Base-by-base conservation (phyloP, 1,140 invertebrate species). In the Drosophila pandora region DNA sequence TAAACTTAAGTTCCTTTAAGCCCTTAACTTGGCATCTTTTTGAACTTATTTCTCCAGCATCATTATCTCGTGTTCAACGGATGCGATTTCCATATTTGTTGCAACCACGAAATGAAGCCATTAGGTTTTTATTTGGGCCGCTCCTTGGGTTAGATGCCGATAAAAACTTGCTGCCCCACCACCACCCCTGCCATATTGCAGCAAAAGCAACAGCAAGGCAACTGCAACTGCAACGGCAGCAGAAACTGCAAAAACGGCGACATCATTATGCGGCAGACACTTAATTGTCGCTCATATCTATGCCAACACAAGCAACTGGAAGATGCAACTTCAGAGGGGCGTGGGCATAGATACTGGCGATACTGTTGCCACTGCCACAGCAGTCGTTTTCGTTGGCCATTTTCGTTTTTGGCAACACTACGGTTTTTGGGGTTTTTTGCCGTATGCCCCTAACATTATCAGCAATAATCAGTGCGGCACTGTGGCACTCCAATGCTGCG, bases 201-300 rank as follows among this genome's bases (percentile, higher is more conserved):
- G 34, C 34, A 39, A 39, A 12, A 13, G 37, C n/a, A 13, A 58
- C 34, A 54, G 61, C 84, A 87, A 87, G 34, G 54, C 56, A 28
- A 76, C 39, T 60, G 79, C 63, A 13, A 21, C 41, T 43, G 41
- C 41, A 43, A 43, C 41, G n/a, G 41, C 41, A 43, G 17, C 41
- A 21, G 41, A 21, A 13, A 58, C 43, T 58, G 64, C 84, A 85
- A 85, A 82, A 82, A 70, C 54, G 68, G 78, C 78, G 76, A 85
- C 82, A 87, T 88, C 82, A 87, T 87, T 87, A 87, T 87, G 82
- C 82, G 82, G 82, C 82, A 87, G 85, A 76, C 82, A 87, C 82
- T 87, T 87, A 87, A 87, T 87, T 87, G 65, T 88, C 82, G 83
- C 83, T 82, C 81, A 85, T 87, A 87, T 87, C 81, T 85, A 62